phyloP scores from a whole-genome alignment of 92 coral and sea anemone genomes.

The Hydrozoanthus gracilis region DNA sequence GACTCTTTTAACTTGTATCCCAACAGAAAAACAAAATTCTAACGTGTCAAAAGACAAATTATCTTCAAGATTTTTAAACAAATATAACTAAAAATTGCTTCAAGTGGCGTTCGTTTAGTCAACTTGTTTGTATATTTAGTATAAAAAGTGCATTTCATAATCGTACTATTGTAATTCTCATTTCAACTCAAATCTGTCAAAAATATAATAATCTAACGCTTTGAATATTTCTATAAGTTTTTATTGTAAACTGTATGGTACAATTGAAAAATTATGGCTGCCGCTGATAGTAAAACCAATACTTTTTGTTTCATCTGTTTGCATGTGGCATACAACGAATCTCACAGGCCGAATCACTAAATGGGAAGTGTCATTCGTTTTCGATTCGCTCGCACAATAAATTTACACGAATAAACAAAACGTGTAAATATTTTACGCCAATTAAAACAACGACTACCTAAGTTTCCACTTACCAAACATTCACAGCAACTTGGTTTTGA shows the following conservation, averaged over 20 bases:
- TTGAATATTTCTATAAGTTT: neutral
- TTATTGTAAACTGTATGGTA: neutral
- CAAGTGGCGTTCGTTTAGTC: neutral
- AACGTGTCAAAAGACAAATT: no score
- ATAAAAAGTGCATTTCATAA: neutral
- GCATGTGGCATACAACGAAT: no score
- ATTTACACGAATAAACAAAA: neutral
- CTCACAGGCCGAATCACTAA: neutral
- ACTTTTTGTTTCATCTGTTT: neutral
- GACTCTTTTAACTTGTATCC: no score
- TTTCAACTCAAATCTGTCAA: neutral
- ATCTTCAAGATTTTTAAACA: no score
- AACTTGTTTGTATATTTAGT: no score
- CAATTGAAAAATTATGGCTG: neutral
- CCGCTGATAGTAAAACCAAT: neutral
- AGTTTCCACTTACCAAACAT: neutral
- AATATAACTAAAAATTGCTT: neutral
- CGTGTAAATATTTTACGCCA: neutral
- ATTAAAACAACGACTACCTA: neutral
- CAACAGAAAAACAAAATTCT: no score
- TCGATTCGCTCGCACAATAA: neutral
- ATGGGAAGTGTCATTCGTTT: neutral
- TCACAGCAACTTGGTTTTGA: conserved; percentile 1
- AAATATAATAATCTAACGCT: neutral
- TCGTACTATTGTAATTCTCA: neutral